Conservation (phyloP, 2,888 invertebrate genomes). For the Xylota segnis region DNA sequence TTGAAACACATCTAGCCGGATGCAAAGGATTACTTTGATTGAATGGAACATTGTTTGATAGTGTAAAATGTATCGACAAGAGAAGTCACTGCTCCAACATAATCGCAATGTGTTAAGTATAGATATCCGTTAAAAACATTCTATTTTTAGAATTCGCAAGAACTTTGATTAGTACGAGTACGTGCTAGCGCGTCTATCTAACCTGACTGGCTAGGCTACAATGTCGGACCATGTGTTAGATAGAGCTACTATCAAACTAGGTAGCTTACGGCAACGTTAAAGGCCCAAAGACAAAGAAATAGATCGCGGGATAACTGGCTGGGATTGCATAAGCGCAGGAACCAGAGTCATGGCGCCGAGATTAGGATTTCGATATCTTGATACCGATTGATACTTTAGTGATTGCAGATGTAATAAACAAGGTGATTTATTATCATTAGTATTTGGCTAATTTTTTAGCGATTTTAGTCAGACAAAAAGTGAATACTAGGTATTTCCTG, state of each 20-base stretch:
- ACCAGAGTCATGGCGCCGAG: background rate
- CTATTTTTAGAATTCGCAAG: background rate
- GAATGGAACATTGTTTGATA: no score
- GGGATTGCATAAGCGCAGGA: background rate
- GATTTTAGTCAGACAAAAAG: no score
- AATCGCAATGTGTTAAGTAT: background rate
- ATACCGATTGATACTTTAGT: no score
- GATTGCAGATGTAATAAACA: no score
- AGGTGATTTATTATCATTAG: no score
- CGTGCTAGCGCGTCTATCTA: background rate
- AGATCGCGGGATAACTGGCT: background rate
- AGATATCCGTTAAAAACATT: constrained; percentile 1
- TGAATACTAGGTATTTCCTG: no score
- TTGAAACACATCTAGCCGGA: no score
- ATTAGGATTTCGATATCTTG: background rate
- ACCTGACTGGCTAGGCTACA: background rate
- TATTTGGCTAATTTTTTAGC: no score
- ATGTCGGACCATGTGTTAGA: background rate
- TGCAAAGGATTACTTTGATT: no score
- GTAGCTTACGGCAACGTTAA: background rate
- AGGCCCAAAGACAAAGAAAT: background rate
- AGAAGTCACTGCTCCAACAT: background rate
- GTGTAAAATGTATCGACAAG: background rate
- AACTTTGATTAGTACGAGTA: background rate
- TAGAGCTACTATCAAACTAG: background rate